Conservation (phyloP, 2,113 vertebrate species). For the Coturnix japonica region DNA sequence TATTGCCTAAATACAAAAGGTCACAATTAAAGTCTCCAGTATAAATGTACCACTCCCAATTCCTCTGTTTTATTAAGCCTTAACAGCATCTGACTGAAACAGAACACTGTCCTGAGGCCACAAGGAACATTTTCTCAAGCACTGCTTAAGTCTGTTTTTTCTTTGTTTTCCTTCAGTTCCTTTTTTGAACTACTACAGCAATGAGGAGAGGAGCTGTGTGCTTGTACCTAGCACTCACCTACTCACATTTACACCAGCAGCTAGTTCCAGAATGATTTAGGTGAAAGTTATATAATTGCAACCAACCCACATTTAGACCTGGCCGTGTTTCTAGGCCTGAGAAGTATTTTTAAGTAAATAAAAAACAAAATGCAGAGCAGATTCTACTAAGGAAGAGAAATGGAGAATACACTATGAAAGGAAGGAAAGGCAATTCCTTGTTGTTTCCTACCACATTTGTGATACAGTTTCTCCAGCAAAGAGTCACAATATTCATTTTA, state of each 20-base stretch:
- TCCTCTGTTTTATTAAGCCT: constrained; percentile 24
- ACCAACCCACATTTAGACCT: neutral
- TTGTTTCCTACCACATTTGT: neutral
- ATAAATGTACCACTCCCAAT: neutral
- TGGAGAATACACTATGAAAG: neutral
- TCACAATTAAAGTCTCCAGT: constrained; percentile 42
- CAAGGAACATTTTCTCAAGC: neutral
- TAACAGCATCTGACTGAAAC: constrained; percentile 26
- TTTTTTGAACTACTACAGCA: constrained; percentile 7
- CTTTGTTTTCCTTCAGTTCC: neutral
- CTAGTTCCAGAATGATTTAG: neutral
- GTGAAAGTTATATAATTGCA: neutral
- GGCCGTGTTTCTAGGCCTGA: neutral
- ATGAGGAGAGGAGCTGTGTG: constrained; percentile 39
- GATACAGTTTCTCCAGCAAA: neutral
- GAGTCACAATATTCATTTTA: neutral
- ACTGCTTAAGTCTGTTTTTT: neutral
- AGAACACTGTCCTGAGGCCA: constrained; percentile 27
- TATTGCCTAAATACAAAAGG: constrained; percentile 14
- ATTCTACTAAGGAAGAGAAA: neutral
- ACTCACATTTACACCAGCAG: neutral
- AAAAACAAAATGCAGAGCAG: neutral
- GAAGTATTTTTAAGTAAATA: neutral
- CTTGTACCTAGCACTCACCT: neutral
- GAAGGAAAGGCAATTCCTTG: neutral